Conservation (phyloP, 2,113 vertebrate species). For the Erythrocercus mccallii region DNA sequence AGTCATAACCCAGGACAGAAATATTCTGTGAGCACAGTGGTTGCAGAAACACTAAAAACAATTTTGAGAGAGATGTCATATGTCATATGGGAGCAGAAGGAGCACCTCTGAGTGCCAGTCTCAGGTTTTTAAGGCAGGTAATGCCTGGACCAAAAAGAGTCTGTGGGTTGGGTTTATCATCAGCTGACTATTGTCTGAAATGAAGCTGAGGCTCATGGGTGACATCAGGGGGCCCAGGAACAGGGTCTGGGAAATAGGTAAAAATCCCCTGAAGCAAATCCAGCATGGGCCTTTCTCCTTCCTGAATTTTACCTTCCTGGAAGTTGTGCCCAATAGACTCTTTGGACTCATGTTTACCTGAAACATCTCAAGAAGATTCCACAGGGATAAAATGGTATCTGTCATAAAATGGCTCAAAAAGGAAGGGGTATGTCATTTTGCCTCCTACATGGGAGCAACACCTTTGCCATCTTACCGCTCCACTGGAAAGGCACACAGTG, state of each 20-base stretch:
- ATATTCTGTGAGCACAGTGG: background rate
- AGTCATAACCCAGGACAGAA: background rate
- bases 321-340: background rate
- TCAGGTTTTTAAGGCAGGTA: background rate
- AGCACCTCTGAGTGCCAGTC: background rate
- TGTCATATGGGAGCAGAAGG: background rate
- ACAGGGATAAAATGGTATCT: background rate
- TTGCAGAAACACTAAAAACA: background rate
- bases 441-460: background rate
- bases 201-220: background rate
- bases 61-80: background rate
- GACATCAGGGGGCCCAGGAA: background rate
- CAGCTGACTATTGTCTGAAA: background rate
- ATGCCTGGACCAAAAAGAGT: background rate
- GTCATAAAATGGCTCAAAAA: background rate
- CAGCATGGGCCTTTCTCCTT: background rate
- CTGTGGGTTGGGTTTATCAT: background rate
- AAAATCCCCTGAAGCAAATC: background rate
- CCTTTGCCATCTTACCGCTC: rapidly evolving
- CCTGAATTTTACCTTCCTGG: background rate
- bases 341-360: background rate
- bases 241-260: background rate
- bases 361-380: background rate
- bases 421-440: background rate
- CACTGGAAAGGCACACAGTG: background rate